Percentiles rank a stretch among this genome's conserved stretches.
phyloP scores from a whole-genome alignment of 2,113 vertebrate species.

The Pterocles burchelli region DNA sequence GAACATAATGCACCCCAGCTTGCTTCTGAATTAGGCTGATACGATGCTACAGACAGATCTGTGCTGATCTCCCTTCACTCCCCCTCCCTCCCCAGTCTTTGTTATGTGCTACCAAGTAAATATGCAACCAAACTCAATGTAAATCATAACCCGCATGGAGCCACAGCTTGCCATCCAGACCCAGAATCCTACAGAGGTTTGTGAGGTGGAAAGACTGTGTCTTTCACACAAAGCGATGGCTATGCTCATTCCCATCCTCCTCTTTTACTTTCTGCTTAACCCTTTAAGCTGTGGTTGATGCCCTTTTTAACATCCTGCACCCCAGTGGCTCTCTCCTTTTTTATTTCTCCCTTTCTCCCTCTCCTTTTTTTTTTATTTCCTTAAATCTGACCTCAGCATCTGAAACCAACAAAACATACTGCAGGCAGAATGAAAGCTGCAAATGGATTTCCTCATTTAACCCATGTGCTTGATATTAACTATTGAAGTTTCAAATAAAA shows the following conservation, averaged over 20 bases:
- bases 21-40: constrained; percentile 29
- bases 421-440: constrained; percentile 54
- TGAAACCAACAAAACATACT: constrained; percentile 66
- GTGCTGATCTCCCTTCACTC: background rate
- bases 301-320: constrained; percentile 10
- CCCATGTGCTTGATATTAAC: constrained; percentile 62
- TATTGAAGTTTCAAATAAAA: constrained; percentile 33
- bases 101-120: constrained; percentile 65
- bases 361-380: background rate
- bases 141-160: constrained; percentile 60
- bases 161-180: constrained; percentile 47
- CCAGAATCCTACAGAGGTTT: constrained; percentile 43
- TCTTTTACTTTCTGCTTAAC: constrained; percentile 31
- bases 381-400: constrained; percentile 43
- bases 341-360: background rate
- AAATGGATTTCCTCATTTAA: constrained; percentile 64
- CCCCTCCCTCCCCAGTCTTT: constrained; percentile 49
- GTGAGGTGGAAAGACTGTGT: constrained; percentile 59
- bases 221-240: constrained; percentile 8
- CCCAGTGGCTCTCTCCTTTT: background rate
- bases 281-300: constrained; percentile 30
- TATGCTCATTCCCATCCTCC: constrained; percentile 18
- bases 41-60: background rate
- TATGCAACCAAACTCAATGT: constrained; percentile 55
- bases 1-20: background rate